These are phyloP conservation scores for Fissipunctia ypsillon DNA, from an alignment of 2,888 invertebrate genomes.

Conservation along the genomic window DNA sequence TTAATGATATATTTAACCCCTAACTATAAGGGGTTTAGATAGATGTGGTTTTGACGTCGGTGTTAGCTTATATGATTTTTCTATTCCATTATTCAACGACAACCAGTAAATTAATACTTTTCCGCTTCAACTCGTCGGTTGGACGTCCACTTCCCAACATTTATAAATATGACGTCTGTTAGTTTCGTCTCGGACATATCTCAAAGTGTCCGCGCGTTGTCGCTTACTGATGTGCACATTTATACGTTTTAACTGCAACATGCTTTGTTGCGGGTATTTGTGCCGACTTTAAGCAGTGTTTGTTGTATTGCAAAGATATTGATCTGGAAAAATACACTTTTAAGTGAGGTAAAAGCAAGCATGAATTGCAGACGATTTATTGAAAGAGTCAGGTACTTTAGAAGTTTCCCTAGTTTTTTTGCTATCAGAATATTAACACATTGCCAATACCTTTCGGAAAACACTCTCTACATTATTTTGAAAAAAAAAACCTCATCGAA, in stretches of 20 bases:
- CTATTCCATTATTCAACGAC: no score
- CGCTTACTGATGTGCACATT: conserved; percentile 60
- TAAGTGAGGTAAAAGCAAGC: neutral
- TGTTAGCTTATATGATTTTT: no score
- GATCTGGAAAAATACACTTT: neutral
- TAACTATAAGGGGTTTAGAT: no score
- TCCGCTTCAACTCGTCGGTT: conserved; percentile 29
- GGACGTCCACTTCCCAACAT: conserved; percentile 33
- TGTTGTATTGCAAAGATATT: neutral
- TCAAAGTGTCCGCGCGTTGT: conserved; percentile 71
- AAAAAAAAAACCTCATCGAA: no score
- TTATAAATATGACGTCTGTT: conserved; percentile 71
- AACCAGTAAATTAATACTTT: neutral
- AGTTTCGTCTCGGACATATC: conserved; percentile 67
- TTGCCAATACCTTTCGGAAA: no score
- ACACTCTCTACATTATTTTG: no score
- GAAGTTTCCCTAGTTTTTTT: neutral
- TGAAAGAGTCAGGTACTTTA: neutral
- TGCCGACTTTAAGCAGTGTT: neutral
- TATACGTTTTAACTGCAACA: conserved; percentile 67
- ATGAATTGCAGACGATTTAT: neutral
- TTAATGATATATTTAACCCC: no score
- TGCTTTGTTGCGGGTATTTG: neutral
- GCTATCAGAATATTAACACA: neutral
- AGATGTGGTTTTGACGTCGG: neutral